These are phyloP conservation scores for roundworm (Caenorhabditis elegans) DNA, from an alignment of 1,140 invertebrate species.

Conservation along the genomic window WBcel235 BX284606.5:6535001-6535500, in stretches of 20 bases:
- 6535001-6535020: not conserved
- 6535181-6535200: slow-evolving; percentile 35
- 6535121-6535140: not conserved
- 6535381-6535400: too few species aligned
- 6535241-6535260: slow-evolving; percentile 62
- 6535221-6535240: slow-evolving; percentile 61
- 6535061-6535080: not conserved
- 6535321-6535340: too few species aligned
- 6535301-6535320: too few species aligned
- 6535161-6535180: slow-evolving; percentile 38
- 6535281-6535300: too few species aligned
- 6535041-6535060: not conserved
- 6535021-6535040: slow-evolving; percentile 1
- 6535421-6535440: not conserved
- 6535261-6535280: slow-evolving; percentile 1
- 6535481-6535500: not conserved
- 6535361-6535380: too few species aligned
- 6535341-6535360: too few species aligned
- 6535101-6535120: not conserved
- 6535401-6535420: too few species aligned
- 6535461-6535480: too few species aligned
- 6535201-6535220: slow-evolving; percentile 16
- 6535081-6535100: not conserved
- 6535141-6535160: slow-evolving; percentile 33
- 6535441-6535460: not conserved